phyloP scores from a whole-genome alignment of 1,140 invertebrate species.

The Metaphire vulgaris region DNA sequence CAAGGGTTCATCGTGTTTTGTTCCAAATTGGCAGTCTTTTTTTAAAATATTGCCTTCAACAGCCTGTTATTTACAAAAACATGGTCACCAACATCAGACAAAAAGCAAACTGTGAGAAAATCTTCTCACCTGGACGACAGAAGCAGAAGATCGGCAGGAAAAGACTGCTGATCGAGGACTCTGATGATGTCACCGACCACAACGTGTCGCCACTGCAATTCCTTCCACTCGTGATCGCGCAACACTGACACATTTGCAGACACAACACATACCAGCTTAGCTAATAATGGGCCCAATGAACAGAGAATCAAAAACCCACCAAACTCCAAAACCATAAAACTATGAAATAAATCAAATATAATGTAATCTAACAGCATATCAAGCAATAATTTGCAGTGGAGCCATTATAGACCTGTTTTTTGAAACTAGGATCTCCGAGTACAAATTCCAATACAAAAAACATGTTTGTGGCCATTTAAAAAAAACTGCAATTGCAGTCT shows the following conservation, averaged over 20 bases:
- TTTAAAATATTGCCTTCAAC: too few relatives aligned
- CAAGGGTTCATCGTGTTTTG: too few relatives aligned
- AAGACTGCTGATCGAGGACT: constrained; percentile 55
- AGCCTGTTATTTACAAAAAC: too few relatives aligned
- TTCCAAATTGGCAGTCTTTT: too few relatives aligned
- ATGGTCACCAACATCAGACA: too few relatives aligned
- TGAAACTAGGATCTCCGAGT: background rate
- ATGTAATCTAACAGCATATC: background rate
- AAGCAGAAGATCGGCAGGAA: constrained; percentile 80
- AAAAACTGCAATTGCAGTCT: background rate
- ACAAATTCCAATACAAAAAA: background rate
- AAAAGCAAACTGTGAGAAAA: too few relatives aligned
- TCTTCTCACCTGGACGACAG: constrained; percentile 59
- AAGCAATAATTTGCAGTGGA: background rate
- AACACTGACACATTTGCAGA: too few relatives aligned
- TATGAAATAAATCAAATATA: background rate
- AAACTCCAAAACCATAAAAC: background rate
- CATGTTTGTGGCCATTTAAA: background rate
- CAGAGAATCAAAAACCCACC: background rate
- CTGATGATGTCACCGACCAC: constrained; percentile 90
- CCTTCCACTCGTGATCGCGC: constrained; percentile 67
- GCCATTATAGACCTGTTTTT: background rate
- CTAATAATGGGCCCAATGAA: background rate
- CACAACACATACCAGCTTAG: constrained; percentile 39
- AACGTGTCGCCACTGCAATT: constrained; percentile 79